Evolutionary conservation across 2,113 vertebrate species (phyloP).

Genomic region (Cervus canadensis): DNA sequence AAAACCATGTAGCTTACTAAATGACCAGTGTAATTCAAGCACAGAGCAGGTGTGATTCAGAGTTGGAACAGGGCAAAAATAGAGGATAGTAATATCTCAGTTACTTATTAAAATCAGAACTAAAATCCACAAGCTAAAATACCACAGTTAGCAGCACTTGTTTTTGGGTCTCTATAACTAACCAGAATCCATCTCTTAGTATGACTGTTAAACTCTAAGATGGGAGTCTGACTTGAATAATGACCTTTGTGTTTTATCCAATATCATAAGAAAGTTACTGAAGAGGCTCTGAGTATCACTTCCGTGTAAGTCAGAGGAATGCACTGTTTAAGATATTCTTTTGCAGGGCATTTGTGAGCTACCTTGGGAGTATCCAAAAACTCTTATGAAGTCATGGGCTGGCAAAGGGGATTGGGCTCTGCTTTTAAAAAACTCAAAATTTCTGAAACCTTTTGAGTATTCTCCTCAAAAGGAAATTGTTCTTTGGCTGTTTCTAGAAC

Average conservation of each 20-base stretch:
- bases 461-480: background rate
- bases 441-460: background rate
- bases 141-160: background rate
- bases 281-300: background rate
- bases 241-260: background rate
- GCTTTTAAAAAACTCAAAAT: background rate
- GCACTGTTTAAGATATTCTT: background rate
- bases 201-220: background rate
- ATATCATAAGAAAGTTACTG: background rate
- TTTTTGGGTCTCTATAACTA: background rate
- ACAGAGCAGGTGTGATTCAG: background rate
- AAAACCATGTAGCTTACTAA: background rate
- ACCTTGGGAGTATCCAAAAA: background rate
- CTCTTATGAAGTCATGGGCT: background rate
- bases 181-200: background rate
- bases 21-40: background rate
- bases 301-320: background rate
- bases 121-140: background rate
- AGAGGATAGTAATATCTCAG: background rate
- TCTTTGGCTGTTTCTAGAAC: background rate
- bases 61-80: background rate
- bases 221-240: background rate
- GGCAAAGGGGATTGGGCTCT: background rate
- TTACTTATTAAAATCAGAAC: background rate
- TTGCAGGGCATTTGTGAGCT: background rate